phyloP scores from a whole-genome alignment of 2,113 vertebrate species.

The Sylvia atricapilla region DNA sequence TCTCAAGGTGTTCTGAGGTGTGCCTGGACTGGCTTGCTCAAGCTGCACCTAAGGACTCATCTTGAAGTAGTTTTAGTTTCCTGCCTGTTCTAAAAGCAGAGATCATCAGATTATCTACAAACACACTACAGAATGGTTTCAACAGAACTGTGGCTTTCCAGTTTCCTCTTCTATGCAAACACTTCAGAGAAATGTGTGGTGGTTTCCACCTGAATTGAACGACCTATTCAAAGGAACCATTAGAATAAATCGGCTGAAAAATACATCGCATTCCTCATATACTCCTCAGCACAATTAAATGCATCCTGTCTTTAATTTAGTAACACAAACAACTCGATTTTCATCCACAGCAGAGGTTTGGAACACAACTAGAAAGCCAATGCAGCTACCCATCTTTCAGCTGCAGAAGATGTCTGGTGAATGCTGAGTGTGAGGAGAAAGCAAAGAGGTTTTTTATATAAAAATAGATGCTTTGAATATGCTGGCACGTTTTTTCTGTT shows the following conservation, averaged over 20 bases:
- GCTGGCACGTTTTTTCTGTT: not conserved
- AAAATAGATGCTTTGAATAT: not conserved
- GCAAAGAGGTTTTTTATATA: not conserved
- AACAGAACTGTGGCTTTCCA: not conserved
- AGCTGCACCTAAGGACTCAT: not conserved
- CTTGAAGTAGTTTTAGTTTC: not conserved
- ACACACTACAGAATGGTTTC: not conserved
- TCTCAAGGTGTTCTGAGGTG: not conserved
- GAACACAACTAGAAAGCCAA: not conserved
- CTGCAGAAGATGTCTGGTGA: not conserved
- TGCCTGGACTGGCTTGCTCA: not conserved
- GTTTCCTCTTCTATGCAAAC: not conserved
- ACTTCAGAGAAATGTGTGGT: not conserved
- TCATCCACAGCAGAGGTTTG: not conserved
- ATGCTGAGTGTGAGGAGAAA: not conserved
- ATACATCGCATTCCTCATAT: accelerated
- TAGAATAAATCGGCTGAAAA: not conserved
- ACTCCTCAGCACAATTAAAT: not conserved
- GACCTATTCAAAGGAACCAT: not conserved
- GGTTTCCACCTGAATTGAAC: not conserved
- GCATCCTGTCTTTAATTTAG: not conserved
- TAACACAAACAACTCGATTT: not conserved
- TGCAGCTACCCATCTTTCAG: not conserved
- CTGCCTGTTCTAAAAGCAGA: not conserved
- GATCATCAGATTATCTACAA: not conserved